Base-by-base conservation (phyloP, 2,113 vertebrate genomes). In the Engraulis encrasicolus region DNA sequence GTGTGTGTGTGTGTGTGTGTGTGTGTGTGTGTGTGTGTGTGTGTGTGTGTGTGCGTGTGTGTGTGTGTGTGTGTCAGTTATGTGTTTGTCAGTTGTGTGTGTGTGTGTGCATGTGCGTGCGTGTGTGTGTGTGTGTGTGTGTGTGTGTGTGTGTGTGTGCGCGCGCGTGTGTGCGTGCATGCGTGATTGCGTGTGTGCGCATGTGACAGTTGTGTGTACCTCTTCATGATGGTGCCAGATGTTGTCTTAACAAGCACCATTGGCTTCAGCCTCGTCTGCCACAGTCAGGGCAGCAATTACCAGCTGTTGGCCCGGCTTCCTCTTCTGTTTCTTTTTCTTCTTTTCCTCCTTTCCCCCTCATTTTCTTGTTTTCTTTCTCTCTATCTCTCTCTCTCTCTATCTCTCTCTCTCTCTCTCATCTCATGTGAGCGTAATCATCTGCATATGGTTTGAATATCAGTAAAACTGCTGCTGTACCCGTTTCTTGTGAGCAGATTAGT, bases 241-340 rank as follows among this genome's bases (percentile, higher is more conserved):
- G 93, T 89, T 93, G 40, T 85, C 91, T 90, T 92, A 86, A 90
- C 89, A 92, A 91, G 89, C 86, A 61, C 85, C 85, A 91, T 88
- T 92, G 90, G 91, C 82, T 90, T 85, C 50, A 90, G 90, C 88
- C 86, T 90, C 80, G 80, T 89, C 86, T 89, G 84, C 82, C 84
- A 83, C 86, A 81, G 86, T 86, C 85, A 54, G 52, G 49, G 36
- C 78, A 82, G 89, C 89, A 91, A 93, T 93, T 90, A 89, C 92
- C 94, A 94, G 94, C 93, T 95, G 94, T 66, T 87, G 88, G 85
- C 34, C 78, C n/a, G n/a, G n/a, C n/a, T n/a, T n/a, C n/a, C n/a
- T n/a, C n/a, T n/a, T n/a, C n/a, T n/a, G n/a, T n/a, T n/a, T n/a
- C 85, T 89, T 81, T 81, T 82, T 87, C 87, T 89, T 31, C 58